Evolutionary conservation across 2,797 vertebrate species (phyloP).

Genomic region (Telmatherina bonti): DNA sequence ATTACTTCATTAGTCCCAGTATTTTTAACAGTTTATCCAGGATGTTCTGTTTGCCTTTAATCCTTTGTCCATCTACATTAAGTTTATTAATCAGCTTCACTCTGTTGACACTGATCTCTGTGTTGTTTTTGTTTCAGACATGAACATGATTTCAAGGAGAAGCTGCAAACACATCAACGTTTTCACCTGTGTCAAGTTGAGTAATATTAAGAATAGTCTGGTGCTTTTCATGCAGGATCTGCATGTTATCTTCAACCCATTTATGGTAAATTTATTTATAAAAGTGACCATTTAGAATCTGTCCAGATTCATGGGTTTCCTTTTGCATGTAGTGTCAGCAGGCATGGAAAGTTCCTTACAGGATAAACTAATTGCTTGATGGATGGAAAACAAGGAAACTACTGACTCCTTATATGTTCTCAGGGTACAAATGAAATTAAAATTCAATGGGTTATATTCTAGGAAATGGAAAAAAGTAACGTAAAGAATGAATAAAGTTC

Average conservation of each 20-base stretch:
- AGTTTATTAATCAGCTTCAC: background rate
- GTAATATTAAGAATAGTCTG: background rate
- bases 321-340: background rate
- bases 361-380: background rate
- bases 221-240: too few relatives aligned
- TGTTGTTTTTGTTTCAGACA: background rate
- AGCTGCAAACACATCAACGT: background rate
- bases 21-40: background rate
- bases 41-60: too few relatives aligned
- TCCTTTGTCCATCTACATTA: background rate
- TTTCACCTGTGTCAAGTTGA: background rate
- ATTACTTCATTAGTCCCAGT: background rate
- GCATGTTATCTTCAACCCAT: too few relatives aligned
- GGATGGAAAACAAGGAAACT: background rate
- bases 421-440: background rate
- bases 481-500: background rate
- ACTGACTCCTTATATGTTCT: background rate
- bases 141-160: background rate
- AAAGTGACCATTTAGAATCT: too few relatives aligned
- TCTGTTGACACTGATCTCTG: background rate
- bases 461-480: too few relatives aligned
- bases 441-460: background rate
- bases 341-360: background rate
- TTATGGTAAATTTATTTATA: too few relatives aligned
- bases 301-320: too few relatives aligned